Conservation (phyloP, 2,888 invertebrate species). For the Drosophila ezoana region DNA sequence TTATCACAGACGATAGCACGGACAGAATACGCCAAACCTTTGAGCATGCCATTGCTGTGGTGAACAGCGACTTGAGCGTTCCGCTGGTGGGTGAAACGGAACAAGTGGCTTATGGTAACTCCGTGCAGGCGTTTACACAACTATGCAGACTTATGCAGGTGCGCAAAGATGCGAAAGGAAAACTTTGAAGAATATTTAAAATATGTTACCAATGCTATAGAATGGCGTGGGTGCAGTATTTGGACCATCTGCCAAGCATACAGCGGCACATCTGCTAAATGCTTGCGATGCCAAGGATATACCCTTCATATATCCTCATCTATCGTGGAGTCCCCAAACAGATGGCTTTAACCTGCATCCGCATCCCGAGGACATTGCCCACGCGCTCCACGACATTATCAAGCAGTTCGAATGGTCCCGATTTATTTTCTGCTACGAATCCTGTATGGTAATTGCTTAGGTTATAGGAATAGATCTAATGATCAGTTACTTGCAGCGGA, state of each 20-base stretch:
- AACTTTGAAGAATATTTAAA: background rate
- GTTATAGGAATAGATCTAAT: background rate
- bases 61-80: slow-evolving; percentile 77
- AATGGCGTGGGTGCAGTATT: slow-evolving; percentile 92
- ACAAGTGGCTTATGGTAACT: slow-evolving; percentile 86
- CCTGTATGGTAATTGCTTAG: slow-evolving; percentile 50
- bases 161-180: background rate
- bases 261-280: slow-evolving; percentile 91
- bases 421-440: slow-evolving; percentile 90
- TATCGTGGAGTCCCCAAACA: slow-evolving; percentile 87
- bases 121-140: slow-evolving; percentile 86
- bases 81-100: slow-evolving; percentile 72
- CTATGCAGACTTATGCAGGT: slow-evolving; percentile 87
- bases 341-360: slow-evolving; percentile 90
- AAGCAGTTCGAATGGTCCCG: slow-evolving; percentile 91
- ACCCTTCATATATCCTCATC: slow-evolving; percentile 92
- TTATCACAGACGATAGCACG: slow-evolving; percentile 78
- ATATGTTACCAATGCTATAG: slow-evolving; percentile 74
- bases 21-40: slow-evolving; percentile 77
- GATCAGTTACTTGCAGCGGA: slow-evolving; percentile 63
- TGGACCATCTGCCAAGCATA: slow-evolving; percentile 90
- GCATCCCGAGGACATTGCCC: slow-evolving; percentile 87
- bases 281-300: slow-evolving; percentile 93
- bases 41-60: slow-evolving; percentile 80
- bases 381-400: slow-evolving; percentile 89